These are phyloP conservation scores for Halictus rubicundus DNA, from an alignment of 1,140 invertebrate species.

Conservation along the genomic window DNA sequence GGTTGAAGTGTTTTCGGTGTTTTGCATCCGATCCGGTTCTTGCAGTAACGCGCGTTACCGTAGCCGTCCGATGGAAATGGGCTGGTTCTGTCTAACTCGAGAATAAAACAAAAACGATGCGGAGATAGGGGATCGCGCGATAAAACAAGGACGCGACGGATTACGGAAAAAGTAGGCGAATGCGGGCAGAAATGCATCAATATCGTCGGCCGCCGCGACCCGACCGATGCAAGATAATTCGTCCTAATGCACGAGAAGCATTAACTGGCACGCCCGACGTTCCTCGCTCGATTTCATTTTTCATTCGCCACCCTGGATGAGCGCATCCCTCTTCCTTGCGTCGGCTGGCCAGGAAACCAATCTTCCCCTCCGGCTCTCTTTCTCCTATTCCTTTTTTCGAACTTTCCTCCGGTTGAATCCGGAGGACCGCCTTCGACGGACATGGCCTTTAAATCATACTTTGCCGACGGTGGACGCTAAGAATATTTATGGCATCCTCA, in stretches of 20 bases:
- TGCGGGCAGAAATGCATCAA: constrained; percentile 10
- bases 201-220: neutral
- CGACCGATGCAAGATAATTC: constrained; percentile 36
- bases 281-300: constrained; percentile 17
- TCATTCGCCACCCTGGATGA: neutral
- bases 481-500: no score
- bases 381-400: no score
- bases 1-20: no score
- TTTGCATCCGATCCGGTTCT: no score
- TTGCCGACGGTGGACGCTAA: no score
- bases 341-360: neutral
- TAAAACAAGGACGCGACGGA: constrained; percentile 34
- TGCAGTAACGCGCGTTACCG: no score
- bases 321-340: neutral
- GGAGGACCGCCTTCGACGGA: no score
- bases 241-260: constrained; percentile 28
- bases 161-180: constrained; percentile 36
- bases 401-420: no score
- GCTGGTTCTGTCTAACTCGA: neutral
- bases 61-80: neutral
- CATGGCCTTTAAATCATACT: no score
- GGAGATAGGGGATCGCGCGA: neutral
- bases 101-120: constrained; percentile 4
- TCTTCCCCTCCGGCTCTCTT: no score
- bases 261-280: constrained; percentile 26